Evolutionary conservation across 2,888 invertebrate species (phyloP).

Genomic region (Prosapia bicincta): DNA sequence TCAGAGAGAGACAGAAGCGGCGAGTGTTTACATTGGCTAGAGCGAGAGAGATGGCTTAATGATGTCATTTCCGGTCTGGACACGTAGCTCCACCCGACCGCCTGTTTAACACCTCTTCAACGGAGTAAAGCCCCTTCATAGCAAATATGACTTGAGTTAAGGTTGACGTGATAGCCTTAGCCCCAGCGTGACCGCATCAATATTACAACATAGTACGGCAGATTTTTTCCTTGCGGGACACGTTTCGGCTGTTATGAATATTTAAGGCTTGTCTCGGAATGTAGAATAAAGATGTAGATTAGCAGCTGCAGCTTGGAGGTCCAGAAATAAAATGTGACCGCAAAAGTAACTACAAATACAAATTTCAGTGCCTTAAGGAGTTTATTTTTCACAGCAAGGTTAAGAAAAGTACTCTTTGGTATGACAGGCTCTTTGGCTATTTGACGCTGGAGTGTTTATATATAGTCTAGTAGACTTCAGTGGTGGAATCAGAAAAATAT

Average conservation of each 20-base stretch:
- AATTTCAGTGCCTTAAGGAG: no score
- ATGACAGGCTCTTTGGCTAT: no score
- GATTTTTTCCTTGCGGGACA: neutral
- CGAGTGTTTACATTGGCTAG: slow-evolving; percentile 5
- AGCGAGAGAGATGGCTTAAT: slow-evolving; percentile 14
- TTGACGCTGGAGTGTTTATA: no score
- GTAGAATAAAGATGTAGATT: neutral
- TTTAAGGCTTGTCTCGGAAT: neutral
- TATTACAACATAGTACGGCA: neutral
- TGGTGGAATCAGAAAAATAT: no score
- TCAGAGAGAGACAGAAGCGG: neutral
- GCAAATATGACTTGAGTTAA: slow-evolving; percentile 27
- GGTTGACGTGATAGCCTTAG: slow-evolving; percentile 19
- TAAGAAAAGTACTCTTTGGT: no score
- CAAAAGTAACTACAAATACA: no score
- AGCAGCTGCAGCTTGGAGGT: neutral
- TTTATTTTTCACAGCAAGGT: no score
- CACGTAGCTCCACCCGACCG: slow-evolving; percentile 28
- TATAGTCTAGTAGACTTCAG: no score
- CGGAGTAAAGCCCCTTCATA: slow-evolving; percentile 28
- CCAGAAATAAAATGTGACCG: no score
- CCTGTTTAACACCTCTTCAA: slow-evolving; percentile 24
- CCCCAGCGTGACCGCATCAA: slow-evolving; percentile 6
- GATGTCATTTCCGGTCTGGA: slow-evolving; percentile 28
- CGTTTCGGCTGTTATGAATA: neutral